Evolutionary conservation across 2,113 vertebrate species (phyloP), one percentile per base, ranked within the genome.

Genomic region (Ctenodactylus gundi): DNA sequence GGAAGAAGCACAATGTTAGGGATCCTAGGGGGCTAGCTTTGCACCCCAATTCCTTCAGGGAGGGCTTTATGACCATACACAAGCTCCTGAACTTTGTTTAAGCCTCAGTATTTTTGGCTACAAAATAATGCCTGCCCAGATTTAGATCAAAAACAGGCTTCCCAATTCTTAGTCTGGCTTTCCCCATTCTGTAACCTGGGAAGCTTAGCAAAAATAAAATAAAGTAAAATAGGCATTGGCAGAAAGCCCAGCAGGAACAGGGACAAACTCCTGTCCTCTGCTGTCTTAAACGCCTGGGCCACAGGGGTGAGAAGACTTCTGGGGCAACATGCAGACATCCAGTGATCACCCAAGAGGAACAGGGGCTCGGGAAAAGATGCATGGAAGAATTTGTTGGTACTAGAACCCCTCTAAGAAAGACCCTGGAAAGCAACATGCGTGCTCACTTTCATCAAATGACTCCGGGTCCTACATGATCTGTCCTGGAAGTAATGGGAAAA

Each of bases 11-110:
- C 4, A 44, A 29, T 39, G 46, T 25, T n/a, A n/a, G 11, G 23
- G 58, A 78, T 95, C 82, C 85, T 57, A 82, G 39, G 70, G 31
- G 57, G n/a, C 58, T 83, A 27, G 73, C 75, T 94, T 91, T 83
- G 77, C 73, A 85, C 8, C 62, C 58, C 20, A 12, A 14, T 49
- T 88, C 78, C 53, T 89, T 68, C 39, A 39, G 57, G 73, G 53
- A 83, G n/a, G 39, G 36, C 53, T 72, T 29, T 70, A 46, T 93
- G 91, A 83, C 93, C 4, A 0, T 12, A 0, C 53, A 83, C 57
- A 82, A 94, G 64, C 91, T 94, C 39, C 57, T 86, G 80, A 85
- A 65, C 58, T 68, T 91, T 23, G 73, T 62, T 88, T 75, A 83
- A 60, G n/a, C 51, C n/a, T 94, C 82, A 29, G 2, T 55, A 78